These are phyloP conservation scores for Drosophila sucinea DNA, from an alignment of 1,140 invertebrate genomes.

Conservation along the genomic window DNA sequence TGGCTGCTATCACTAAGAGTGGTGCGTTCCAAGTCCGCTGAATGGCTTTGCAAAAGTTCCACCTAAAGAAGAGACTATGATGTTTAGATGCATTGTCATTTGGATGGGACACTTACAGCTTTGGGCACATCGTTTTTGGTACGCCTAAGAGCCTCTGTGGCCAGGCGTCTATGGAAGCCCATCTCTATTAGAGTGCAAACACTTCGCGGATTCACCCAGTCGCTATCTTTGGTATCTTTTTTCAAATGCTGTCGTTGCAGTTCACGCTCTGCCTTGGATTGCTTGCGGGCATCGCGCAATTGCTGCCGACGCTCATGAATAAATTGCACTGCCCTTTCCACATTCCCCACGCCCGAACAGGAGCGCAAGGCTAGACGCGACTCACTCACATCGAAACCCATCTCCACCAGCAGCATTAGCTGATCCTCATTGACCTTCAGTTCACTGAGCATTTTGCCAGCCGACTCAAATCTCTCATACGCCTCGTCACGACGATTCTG, in stretches of 20 bases:
- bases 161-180: constrained; percentile 86
- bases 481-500: constrained; percentile 87
- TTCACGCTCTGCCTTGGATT: constrained; percentile 84
- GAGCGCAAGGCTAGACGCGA: constrained; percentile 87
- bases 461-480: constrained; percentile 84
- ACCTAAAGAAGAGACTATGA: constrained; percentile 37
- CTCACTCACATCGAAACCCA: constrained; percentile 87
- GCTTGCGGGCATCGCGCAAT: constrained; percentile 84
- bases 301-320: constrained; percentile 86
- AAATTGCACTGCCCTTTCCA: constrained; percentile 86
- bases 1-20: constrained; percentile 26
- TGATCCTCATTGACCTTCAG: constrained; percentile 87
- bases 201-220: constrained; percentile 78
- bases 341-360: constrained; percentile 85
- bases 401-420: constrained; percentile 84
- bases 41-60: constrained; percentile 60
- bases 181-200: constrained; percentile 86
- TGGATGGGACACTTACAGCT: constrained; percentile 84
- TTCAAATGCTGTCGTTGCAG: constrained; percentile 75
- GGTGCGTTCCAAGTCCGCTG: constrained; percentile 33
- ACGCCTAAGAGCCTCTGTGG: constrained; percentile 85
- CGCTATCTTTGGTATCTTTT: constrained; percentile 54
- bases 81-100: not conserved
- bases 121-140: constrained; percentile 87
- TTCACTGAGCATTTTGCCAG: constrained; percentile 85